phyloP scores from a whole-genome alignment of 35 echinoderm and acorn worm genomes.

The Ophiothrix spiculata region DNA sequence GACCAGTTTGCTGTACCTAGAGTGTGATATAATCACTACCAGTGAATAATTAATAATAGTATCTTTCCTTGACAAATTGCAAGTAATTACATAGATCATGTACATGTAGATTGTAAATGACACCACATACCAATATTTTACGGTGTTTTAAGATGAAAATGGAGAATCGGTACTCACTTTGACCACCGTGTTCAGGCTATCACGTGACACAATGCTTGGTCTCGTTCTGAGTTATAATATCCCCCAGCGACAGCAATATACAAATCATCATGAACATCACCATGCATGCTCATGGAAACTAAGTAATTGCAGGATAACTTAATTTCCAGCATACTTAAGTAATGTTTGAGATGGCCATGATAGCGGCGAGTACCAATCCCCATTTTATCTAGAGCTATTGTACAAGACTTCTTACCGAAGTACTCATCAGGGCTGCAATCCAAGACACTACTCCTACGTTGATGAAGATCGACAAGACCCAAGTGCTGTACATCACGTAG shows the following conservation, averaged over 20 bases:
- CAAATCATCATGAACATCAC: neutral
- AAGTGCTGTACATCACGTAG: conserved; percentile 64
- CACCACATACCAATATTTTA: too few species aligned
- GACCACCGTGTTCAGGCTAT: too few species aligned
- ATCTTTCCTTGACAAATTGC: too few species aligned
- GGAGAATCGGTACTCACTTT: too few species aligned
- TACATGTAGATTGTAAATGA: too few species aligned
- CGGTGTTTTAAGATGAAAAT: too few species aligned
- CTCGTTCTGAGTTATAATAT: neutral
- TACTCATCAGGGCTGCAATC: conserved; percentile 67
- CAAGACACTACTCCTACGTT: conserved; percentile 77
- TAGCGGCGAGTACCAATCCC: neutral
- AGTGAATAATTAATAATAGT: too few species aligned
- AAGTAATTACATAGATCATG: too few species aligned
- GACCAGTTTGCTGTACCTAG: too few species aligned
- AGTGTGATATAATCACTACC: too few species aligned
- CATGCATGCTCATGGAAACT: neutral
- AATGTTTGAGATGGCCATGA: neutral
- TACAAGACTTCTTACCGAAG: conserved; percentile 71
- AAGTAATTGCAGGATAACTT: neutral
- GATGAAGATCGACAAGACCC: conserved; percentile 70
- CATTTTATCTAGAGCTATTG: too few species aligned
- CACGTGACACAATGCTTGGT: too few species aligned
- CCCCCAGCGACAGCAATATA: neutral
- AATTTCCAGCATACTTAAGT: neutral